A percentile compares a stretch with the other conserved stretches of the same genome.
Evolutionary conservation across 2,797 vertebrate genomes (phyloP).

Genomic region (Enteromius afrohamiltoni): DNA sequence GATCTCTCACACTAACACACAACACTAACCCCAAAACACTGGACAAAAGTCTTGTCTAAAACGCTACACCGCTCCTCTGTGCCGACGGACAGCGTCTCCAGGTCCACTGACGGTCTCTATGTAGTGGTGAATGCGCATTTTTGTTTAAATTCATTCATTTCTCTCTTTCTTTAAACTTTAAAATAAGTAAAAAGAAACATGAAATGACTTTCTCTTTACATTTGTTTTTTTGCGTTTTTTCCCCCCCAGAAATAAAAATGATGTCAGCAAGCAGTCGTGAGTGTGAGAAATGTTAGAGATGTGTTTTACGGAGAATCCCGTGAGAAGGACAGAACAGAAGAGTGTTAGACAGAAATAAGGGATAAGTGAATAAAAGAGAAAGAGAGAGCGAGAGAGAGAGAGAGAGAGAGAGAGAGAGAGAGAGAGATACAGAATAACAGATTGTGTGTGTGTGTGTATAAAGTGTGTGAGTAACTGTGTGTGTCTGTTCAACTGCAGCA

Average conservation of each 20-base stretch:
- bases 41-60: conserved; percentile 44
- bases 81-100: conserved; percentile 16
- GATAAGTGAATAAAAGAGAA: conserved; percentile 75
- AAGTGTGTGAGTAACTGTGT: conserved; percentile 60
- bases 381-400: too few species aligned
- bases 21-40: conserved; percentile 46
- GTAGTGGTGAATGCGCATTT: conserved; percentile 76
- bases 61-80: not conserved
- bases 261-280: conserved; percentile 83
- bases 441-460: conserved; percentile 32
- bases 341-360: conserved; percentile 64
- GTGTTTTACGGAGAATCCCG: conserved; percentile 69
- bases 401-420: conserved; percentile 74
- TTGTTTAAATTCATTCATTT: conserved; percentile 56
- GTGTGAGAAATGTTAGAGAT: conserved; percentile 76
- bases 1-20: conserved; percentile 41
- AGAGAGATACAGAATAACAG: conserved; percentile 41
- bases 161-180: conserved; percentile 68
- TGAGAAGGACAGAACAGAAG: conserved; percentile 63
- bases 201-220: conserved; percentile 87
- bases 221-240: conserved; percentile 53
- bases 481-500: conserved; percentile 90
- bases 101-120: conserved; percentile 55
- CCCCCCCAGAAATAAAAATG: conserved; percentile 87
- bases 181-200: conserved; percentile 85